Evolutionary conservation across 1,140 invertebrate genomes (phyloP).

Genomic region (Akabosia matsudoensis): DNA sequence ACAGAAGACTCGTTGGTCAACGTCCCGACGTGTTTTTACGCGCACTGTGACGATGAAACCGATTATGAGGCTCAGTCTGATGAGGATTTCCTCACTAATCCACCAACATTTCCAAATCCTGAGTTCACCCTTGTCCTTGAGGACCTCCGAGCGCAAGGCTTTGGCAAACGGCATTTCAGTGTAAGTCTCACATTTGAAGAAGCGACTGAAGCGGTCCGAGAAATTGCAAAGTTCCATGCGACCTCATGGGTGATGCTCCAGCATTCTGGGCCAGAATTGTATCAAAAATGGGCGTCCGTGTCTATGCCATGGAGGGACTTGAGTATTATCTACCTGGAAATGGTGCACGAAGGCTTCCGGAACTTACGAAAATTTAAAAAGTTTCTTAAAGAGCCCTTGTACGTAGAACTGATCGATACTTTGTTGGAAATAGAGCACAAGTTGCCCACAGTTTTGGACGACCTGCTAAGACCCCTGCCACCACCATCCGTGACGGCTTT

Average conservation of each 20-base stretch:
- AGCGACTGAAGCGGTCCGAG: not conserved
- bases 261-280: not conserved
- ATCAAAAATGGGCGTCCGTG: not conserved
- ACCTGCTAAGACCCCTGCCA: not conserved
- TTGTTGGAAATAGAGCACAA: not conserved
- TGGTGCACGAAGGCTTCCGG: not conserved
- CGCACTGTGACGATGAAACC: not conserved
- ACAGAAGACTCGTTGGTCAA: not conserved
- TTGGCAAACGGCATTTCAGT: constrained; percentile 45
- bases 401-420: not conserved
- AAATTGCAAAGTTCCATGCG: constrained; percentile 23
- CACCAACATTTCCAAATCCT: not conserved
- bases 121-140: constrained; percentile 56
- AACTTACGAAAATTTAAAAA: not conserved
- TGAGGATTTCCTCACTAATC: constrained; percentile 55
- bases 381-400: not conserved
- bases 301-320: not conserved
- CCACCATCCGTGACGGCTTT: constrained; percentile 47
- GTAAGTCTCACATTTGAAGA: not conserved
- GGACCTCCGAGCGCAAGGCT: constrained; percentile 60
- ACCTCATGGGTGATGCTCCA: not conserved
- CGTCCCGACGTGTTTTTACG: constrained; percentile 33
- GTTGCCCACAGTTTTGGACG: not conserved
- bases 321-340: not conserved
- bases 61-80: constrained; percentile 60